These are phyloP conservation scores for Spisula subtruncata DNA, from an alignment of 2,888 invertebrate genomes.

Conservation along the genomic window DNA sequence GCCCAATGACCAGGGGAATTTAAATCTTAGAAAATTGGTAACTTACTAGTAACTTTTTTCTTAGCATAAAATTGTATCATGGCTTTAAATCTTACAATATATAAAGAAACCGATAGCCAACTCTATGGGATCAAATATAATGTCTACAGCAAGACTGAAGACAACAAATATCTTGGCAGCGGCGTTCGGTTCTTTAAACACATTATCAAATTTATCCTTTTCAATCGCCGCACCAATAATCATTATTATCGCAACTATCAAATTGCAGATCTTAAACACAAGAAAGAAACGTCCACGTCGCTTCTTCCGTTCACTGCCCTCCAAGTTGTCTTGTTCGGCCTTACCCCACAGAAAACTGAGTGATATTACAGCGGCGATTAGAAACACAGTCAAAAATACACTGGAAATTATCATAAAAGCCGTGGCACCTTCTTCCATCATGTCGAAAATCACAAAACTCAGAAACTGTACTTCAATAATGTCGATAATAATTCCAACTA, in stretches of 20 bases:
- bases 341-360: not conserved
- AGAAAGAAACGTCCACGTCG: constrained; percentile 3
- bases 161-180: constrained; percentile 1
- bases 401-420: not conserved
- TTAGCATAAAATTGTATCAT: no score
- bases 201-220: constrained; percentile 1
- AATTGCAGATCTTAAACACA: not conserved
- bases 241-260: not conserved
- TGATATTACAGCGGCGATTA: not conserved
- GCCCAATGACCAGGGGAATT: no score
- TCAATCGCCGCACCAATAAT: not conserved
- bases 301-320: not conserved
- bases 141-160: constrained; percentile 17
- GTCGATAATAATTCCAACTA: not conserved
- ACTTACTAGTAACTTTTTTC: no score
- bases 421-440: not conserved
- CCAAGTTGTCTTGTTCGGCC: not conserved
- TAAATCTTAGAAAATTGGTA: no score
- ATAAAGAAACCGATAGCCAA: not conserved
- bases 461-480: not conserved
- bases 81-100: no score
- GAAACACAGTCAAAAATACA: not conserved
- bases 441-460: not conserved
- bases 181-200: constrained; percentile 1
- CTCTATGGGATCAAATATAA: constrained; percentile 23